These are phyloP conservation scores for Brachyistius frenatus DNA, from an alignment of 2,113 vertebrate species.

Conservation along the genomic window DNA sequence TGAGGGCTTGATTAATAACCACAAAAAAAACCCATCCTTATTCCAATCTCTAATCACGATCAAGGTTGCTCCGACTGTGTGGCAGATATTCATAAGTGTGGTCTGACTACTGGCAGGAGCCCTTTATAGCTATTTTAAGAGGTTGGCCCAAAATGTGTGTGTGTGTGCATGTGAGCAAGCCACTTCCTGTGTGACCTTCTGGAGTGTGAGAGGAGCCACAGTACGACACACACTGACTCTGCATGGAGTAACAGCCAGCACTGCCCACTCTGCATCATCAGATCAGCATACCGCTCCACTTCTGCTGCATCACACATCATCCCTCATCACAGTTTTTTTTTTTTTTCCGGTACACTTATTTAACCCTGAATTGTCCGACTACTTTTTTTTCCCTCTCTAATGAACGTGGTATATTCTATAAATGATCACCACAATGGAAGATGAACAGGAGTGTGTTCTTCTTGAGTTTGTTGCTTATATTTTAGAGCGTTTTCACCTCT, in stretches of 20 bases:
- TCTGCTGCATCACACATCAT: constrained; percentile 61
- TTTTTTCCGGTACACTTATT: constrained; percentile 10
- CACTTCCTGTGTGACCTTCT: constrained; percentile 81
- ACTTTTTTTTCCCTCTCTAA: not conserved
- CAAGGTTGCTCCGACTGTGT: not conserved
- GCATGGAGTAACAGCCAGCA: constrained; percentile 58
- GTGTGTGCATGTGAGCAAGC: constrained; percentile 47
- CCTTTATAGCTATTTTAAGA: constrained; percentile 65
- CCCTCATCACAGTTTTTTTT: constrained; percentile 3
- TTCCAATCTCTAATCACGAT: not conserved
- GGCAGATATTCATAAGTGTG: not conserved
- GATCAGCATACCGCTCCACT: constrained; percentile 59
- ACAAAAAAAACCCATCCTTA: not conserved
- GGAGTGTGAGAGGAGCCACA: constrained; percentile 75
- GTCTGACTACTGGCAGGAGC: constrained; percentile 25
- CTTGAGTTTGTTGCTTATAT: not conserved
- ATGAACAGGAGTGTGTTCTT: not conserved
- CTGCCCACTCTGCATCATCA: constrained; percentile 66
- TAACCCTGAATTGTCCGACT: constrained; percentile 18
- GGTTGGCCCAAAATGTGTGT: constrained; percentile 46
- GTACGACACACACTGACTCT: constrained; percentile 68
- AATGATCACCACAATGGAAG: not conserved
- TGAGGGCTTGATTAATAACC: not conserved
- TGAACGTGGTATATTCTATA: not conserved
- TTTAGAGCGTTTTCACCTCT: not conserved